phyloP scores from a whole-genome alignment of 1,140 invertebrate species.

The Zophobas morio region DNA sequence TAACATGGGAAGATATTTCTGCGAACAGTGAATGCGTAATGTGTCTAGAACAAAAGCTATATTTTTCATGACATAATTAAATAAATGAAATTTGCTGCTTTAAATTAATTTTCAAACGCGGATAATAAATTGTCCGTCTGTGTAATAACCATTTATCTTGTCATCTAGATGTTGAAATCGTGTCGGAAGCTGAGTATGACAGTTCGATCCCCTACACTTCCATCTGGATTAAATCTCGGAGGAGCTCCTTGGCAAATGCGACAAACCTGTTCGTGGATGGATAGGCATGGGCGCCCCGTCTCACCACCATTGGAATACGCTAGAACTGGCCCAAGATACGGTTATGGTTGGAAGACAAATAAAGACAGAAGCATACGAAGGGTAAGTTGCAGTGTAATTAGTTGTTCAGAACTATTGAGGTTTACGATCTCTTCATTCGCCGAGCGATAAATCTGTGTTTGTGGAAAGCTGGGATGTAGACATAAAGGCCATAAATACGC shows the following conservation, averaged over 20 bases:
- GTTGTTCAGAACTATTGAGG: constrained; percentile 3
- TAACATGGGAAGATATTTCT: too few species aligned
- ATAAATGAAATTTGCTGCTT: neutral
- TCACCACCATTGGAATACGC: constrained; percentile 83
- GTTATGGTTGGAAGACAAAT: constrained; percentile 70
- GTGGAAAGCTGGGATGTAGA: constrained; percentile 17
- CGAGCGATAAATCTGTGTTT: constrained; percentile 12
- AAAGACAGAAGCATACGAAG: constrained; percentile 74
- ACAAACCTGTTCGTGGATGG: constrained; percentile 93
- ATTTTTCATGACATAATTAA: neutral
- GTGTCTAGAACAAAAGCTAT: too few species aligned
- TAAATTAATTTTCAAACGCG: neutral
- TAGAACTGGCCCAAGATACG: constrained; percentile 67
- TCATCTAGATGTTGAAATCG: constrained; percentile 87
- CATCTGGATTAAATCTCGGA: constrained; percentile 68
- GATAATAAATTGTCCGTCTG: too few species aligned
- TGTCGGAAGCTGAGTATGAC: constrained; percentile 90
- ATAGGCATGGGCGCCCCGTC: constrained; percentile 87
- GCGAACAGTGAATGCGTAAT: too few species aligned
- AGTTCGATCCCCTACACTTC: constrained; percentile 78
- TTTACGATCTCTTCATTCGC: constrained; percentile 11
- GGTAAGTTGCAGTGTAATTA: constrained; percentile 64
- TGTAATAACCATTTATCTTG: neutral
- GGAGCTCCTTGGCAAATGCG: constrained; percentile 75
- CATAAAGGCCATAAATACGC: constrained; percentile 36